Percentiles rank a stretch among this genome's conserved stretches.
These are phyloP conservation scores for Holacanthus passer DNA, from an alignment of 2,113 vertebrate species.

Conservation along the genomic window DNA sequence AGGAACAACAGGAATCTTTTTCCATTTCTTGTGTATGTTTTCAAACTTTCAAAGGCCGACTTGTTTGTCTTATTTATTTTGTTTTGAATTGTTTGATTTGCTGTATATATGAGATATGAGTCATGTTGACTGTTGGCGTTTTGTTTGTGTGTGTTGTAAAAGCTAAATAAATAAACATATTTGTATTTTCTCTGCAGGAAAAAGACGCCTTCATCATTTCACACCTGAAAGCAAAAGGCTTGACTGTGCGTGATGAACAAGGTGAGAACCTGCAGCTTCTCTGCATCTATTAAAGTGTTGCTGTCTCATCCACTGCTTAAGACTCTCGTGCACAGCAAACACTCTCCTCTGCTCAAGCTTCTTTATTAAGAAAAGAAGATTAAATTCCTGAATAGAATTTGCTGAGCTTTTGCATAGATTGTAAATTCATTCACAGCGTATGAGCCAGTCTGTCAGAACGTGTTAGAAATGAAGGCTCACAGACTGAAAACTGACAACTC, in stretches of 20 bases:
- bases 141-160: neutral
- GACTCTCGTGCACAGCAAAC: neutral
- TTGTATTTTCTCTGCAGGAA: constrained; percentile 81
- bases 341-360: neutral
- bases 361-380: neutral
- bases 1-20: neutral
- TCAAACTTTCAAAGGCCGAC: too few species aligned
- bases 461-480: neutral
- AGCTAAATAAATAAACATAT: neutral
- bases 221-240: constrained; percentile 86
- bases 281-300: neutral
- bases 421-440: neutral
- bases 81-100: too few species aligned
- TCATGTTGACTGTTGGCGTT: neutral
- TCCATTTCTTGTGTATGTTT: too few species aligned
- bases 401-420: neutral
- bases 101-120: too few species aligned
- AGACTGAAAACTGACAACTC: neutral
- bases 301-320: neutral
- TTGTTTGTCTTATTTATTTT: too few species aligned
- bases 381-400: neutral
- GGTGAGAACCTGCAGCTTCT: constrained; percentile 82
- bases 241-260: constrained; percentile 83
- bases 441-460: neutral
- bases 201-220: constrained; percentile 91